Conservation (phyloP, 2,888 invertebrate genomes). For the Cotesia congregata region DNA sequence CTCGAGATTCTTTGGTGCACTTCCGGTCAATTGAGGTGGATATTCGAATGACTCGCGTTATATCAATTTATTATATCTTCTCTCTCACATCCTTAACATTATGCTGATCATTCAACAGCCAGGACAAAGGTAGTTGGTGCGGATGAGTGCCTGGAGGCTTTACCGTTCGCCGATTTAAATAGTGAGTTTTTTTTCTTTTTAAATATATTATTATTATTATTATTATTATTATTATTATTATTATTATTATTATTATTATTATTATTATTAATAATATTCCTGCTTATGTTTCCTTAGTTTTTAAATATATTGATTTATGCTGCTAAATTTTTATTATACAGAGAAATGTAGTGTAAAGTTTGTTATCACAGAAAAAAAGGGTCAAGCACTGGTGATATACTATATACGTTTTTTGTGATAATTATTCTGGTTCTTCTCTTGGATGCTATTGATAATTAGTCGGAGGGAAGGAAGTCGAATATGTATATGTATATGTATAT, state of each 20-base stretch:
- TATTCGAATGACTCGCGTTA: conserved; percentile 1
- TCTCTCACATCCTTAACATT: conserved; percentile 21
- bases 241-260: too few relatives aligned
- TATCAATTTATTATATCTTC: not conserved
- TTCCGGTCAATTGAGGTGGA: conserved; percentile 32
- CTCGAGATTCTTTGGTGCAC: conserved; percentile 32
- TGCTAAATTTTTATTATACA: not conserved
- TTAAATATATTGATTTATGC: not conserved
- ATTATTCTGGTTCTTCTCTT: not conserved
- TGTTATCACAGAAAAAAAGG: not conserved
- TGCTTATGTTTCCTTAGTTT: not conserved
- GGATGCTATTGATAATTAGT: not conserved
- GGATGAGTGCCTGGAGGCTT: conserved; percentile 32
- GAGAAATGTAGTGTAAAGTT: not conserved
- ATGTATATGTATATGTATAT: not conserved
- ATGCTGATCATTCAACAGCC: conserved; percentile 23
- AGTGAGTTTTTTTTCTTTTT: conserved; percentile 24
- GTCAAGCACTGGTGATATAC: not conserved
- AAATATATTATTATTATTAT: not conserved
- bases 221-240: too few relatives aligned
- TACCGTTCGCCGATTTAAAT: conserved; percentile 36
- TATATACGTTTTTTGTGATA: not conserved
- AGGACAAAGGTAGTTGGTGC: conserved; percentile 22
- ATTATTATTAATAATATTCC: not conserved
- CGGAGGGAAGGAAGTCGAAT: not conserved